Conservation (phyloP, 2,113 vertebrate genomes). For the Brachypteracias leptosomus region DNA sequence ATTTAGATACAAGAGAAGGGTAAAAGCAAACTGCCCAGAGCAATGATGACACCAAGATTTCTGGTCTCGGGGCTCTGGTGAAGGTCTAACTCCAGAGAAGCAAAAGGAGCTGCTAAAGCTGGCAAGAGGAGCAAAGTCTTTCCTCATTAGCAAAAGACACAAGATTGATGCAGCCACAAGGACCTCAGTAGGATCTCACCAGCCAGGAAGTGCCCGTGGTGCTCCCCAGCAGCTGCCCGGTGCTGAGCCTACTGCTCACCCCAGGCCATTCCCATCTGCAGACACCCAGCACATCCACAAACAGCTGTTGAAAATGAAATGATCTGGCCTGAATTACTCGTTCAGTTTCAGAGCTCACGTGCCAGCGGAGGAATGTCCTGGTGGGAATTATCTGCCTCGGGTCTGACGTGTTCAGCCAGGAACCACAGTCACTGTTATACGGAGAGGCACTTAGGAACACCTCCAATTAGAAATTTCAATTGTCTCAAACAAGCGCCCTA, state of each 20-base stretch:
- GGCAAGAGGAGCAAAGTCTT: neutral
- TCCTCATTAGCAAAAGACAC: neutral
- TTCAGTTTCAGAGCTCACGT: neutral
- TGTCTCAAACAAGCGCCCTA: neutral
- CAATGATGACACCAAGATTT: neutral
- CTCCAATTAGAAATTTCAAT: neutral
- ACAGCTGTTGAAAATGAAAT: neutral
- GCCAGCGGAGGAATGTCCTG: neutral
- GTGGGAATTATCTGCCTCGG: neutral
- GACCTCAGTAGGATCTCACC: neutral
- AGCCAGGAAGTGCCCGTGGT: neutral
- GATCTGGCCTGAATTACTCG: neutral
- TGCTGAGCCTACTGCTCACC: neutral
- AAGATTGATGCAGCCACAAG: neutral
- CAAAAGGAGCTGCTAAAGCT: neutral
- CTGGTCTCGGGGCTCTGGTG: neutral
- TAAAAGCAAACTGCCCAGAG: neutral
- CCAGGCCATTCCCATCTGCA: fast-evolving
- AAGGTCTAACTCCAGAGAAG: neutral
- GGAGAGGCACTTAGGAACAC: neutral
- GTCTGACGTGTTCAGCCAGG: neutral
- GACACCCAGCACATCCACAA: fast-evolving
- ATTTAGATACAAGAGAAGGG: neutral
- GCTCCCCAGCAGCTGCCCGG: neutral
- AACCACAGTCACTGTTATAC: neutral